phyloP scores from a whole-genome alignment of 2,888 invertebrate species.

The Clistopyga incitator region DNA sequence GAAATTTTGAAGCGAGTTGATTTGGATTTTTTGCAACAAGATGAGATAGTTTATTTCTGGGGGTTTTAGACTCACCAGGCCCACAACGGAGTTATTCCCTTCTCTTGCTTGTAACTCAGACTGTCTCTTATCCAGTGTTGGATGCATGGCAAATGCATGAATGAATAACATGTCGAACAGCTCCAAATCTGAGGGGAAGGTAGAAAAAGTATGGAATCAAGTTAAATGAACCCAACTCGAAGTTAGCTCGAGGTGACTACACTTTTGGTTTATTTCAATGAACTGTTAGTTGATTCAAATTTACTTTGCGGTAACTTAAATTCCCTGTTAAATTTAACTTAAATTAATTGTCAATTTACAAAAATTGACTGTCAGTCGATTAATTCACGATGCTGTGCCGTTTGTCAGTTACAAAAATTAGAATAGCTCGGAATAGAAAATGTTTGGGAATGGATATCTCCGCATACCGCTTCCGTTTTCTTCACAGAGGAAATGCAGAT shows the following conservation, averaged over 20 bases:
- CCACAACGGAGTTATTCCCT: slow-evolving; percentile 80
- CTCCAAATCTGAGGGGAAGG: slow-evolving; percentile 90
- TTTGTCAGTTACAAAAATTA: no score
- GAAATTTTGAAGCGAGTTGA: neutral
- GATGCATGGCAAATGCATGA: slow-evolving; percentile 95
- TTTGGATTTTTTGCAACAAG: neutral
- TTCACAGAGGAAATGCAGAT: slow-evolving; percentile 96
- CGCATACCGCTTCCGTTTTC: slow-evolving; percentile 88
- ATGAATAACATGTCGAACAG: slow-evolving; percentile 92
- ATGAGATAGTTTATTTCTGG: neutral
- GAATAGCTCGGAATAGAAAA: neutral
- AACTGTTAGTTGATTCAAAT: no score
- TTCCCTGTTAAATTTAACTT: no score
- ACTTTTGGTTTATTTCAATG: no score
- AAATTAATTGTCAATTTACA: no score
- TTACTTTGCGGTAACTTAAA: no score
- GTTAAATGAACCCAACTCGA: no score
- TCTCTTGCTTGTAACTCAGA: slow-evolving; percentile 88
- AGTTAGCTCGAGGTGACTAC: no score
- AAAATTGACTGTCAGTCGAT: no score
- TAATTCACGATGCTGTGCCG: no score
- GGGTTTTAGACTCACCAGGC: slow-evolving; percentile 82
- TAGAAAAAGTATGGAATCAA: neutral
- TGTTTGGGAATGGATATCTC: slow-evolving; percentile 50
- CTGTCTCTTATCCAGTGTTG: slow-evolving; percentile 97